These are phyloP conservation scores for Shargacucullia verbasci DNA, from an alignment of 2,888 invertebrate genomes.

Conservation along the genomic window DNA sequence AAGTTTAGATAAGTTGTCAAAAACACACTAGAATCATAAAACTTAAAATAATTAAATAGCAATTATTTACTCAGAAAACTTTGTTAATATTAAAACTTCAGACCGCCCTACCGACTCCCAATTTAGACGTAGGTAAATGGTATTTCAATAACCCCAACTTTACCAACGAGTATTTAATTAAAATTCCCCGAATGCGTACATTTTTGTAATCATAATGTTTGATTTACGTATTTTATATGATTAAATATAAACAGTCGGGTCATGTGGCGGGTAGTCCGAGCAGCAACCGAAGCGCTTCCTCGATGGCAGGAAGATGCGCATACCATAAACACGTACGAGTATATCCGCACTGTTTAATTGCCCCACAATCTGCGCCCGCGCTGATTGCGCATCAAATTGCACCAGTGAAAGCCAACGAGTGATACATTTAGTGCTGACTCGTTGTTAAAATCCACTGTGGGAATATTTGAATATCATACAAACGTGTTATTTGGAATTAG, in stretches of 20 bases:
- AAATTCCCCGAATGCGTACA: constrained; percentile 1
- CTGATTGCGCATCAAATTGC: constrained; percentile 70
- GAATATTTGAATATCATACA: constrained; percentile 36
- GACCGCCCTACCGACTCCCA: background rate
- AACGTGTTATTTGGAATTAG: constrained; percentile 14
- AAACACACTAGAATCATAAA: constrained; percentile 9
- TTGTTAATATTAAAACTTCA: constrained; percentile 23
- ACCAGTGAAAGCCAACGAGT: constrained; percentile 70
- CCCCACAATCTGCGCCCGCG: constrained; percentile 63
- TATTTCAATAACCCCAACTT: constrained; percentile 14
- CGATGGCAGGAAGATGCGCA: constrained; percentile 62
- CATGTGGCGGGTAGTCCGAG: constrained; percentile 21
- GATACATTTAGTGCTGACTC: constrained; percentile 52
- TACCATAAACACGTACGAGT: constrained; percentile 49
- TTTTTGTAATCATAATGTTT: background rate
- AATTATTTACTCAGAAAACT: constrained; percentile 21
- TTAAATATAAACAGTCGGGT: constrained; percentile 22
- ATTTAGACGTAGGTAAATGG: constrained; percentile 17
- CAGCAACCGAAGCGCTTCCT: constrained; percentile 54
- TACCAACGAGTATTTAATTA: constrained; percentile 19
- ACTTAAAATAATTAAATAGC: constrained; percentile 6
- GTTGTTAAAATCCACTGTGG: constrained; percentile 20
- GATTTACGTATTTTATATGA: constrained; percentile 11
- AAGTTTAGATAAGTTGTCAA: constrained; percentile 2
- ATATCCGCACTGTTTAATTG: constrained; percentile 76